These are phyloP conservation scores for Drosophila gaucha DNA, from an alignment of 2,888 invertebrate species.

Conservation along the genomic window DNA sequence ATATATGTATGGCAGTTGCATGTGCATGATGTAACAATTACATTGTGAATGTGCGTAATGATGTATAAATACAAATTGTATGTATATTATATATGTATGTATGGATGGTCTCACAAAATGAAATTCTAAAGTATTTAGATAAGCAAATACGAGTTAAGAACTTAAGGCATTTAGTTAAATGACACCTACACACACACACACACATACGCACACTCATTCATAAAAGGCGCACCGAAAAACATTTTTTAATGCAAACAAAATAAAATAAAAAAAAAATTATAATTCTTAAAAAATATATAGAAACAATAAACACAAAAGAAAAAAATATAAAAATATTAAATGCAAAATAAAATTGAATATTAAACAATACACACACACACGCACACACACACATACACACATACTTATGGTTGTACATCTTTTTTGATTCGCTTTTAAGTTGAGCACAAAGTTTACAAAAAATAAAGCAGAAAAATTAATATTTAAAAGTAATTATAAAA, in stretches of 20 bases:
- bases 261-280: conserved; percentile 48
- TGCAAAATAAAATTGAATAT: conserved; percentile 38
- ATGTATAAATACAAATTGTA: conserved; percentile 39
- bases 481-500: conserved; percentile 31
- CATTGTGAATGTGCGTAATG: conserved; percentile 58
- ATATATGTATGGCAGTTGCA: conserved; percentile 52
- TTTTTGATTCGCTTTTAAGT: conserved; percentile 33
- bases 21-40: conserved; percentile 71
- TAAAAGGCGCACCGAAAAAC: conserved; percentile 25
- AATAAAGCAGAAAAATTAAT: neutral
- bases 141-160: conserved; percentile 61
- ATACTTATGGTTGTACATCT: conserved; percentile 75
- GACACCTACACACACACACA: conserved; percentile 9
- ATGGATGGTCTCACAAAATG: conserved; percentile 70
- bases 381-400: conserved; percentile 31
- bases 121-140: conserved; percentile 82
- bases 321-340: conserved; percentile 18
- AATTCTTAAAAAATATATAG: conserved; percentile 41
- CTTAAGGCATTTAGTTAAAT: conserved; percentile 63
- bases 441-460: conserved; percentile 20
- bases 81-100: conserved; percentile 46
- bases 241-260: conserved; percentile 57
- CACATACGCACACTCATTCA: conserved; percentile 24
- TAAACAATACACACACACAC: conserved; percentile 34
- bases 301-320: conserved; percentile 36